Conservation (phyloP, 2,797 vertebrate species). For the Megalops cyprinoides region DNA sequence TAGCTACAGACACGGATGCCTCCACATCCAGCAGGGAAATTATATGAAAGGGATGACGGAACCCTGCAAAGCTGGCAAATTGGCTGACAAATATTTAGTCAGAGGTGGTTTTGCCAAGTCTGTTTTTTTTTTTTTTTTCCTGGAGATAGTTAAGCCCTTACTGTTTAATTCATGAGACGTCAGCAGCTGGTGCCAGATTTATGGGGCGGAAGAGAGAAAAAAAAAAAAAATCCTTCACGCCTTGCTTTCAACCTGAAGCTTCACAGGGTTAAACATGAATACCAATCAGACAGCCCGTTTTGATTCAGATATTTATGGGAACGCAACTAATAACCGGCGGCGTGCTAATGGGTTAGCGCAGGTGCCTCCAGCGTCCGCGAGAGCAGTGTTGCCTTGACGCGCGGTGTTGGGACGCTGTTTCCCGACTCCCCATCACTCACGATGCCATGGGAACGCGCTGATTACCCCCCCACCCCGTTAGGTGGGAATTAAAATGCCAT, state of each 20-base stretch:
- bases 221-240: not conserved
- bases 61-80: conserved; percentile 32
- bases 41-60: conserved; percentile 26
- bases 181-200: conserved; percentile 25
- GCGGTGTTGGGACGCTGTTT: not conserved
- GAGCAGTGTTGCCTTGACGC: not conserved
- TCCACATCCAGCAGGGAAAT: conserved; percentile 15
- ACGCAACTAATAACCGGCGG: not conserved
- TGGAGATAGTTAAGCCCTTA: conserved; percentile 16
- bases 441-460: not conserved
- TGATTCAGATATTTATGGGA: not conserved
- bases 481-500: conserved; percentile 11
- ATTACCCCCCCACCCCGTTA: not conserved
- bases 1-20: not conserved
- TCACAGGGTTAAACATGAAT: conserved; percentile 13
- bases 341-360: conserved; percentile 1
- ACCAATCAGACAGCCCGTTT: not conserved
- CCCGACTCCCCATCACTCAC: not conserved
- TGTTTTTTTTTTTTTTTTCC: conserved; percentile 18
- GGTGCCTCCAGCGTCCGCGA: not conserved
- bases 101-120: not conserved
- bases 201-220: not conserved
- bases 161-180: conserved; percentile 21
- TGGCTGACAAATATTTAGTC: conserved; percentile 14
- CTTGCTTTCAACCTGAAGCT: conserved; percentile 2